Evolutionary conservation across 2,113 vertebrate species (phyloP).

Genomic region (Tricholaema leucomelas): DNA sequence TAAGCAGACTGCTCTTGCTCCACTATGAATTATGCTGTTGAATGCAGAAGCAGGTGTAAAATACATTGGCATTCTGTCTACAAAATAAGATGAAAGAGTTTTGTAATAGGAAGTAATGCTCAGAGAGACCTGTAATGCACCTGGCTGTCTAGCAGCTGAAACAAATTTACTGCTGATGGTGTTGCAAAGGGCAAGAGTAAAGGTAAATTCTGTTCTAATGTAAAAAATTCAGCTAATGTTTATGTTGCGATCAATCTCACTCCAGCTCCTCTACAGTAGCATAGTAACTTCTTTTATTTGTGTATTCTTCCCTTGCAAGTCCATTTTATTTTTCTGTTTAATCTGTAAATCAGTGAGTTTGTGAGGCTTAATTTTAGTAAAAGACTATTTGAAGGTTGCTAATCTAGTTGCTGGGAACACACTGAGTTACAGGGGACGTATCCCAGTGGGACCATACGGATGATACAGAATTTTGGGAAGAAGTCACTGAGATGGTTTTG

Average conservation of each 20-base stretch:
- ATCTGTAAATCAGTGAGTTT: neutral
- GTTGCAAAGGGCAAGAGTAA: neutral
- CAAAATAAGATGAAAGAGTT: slow-evolving; percentile 2
- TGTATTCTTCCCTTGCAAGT: neutral
- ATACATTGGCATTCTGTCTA: neutral
- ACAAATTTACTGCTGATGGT: neutral
- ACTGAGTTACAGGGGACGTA: neutral
- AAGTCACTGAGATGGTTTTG: neutral
- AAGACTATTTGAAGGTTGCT: neutral
- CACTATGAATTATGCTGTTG: neutral
- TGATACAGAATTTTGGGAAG: neutral
- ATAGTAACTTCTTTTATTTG: neutral
- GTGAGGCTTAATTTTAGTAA: neutral
- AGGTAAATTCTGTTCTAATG: neutral
- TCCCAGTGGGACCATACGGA: accelerated
- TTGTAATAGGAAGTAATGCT: neutral
- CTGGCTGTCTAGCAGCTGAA: neutral
- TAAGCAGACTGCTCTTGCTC: neutral
- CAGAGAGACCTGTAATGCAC: neutral
- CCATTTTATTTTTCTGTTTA: neutral
- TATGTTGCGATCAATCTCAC: neutral
- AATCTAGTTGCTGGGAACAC: neutral
- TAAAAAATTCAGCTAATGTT: neutral
- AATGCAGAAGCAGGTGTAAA: neutral
- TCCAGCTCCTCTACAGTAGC: neutral